Evolutionary conservation across 2,797 vertebrate genomes (phyloP).

Genomic region (Rhadinocentrus ornatus): DNA sequence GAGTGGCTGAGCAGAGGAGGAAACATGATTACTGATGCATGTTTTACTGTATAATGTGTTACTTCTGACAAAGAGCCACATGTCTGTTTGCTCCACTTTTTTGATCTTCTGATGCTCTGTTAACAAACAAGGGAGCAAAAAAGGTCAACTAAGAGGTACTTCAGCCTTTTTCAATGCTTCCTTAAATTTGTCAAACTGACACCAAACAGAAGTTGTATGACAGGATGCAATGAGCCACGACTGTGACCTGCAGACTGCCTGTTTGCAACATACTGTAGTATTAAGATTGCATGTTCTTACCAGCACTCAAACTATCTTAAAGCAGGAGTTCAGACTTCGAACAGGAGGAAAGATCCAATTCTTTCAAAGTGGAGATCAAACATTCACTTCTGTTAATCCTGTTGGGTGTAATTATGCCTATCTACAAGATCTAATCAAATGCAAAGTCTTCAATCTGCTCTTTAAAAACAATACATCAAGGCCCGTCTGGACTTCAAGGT

Average conservation of each 20-base stretch:
- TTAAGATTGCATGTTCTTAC: slow-evolving; percentile 12
- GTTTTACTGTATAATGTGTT: not conserved
- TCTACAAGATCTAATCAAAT: slow-evolving; percentile 38
- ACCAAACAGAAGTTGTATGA: slow-evolving; percentile 24
- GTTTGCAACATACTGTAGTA: slow-evolving; percentile 18
- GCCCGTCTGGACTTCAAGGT: slow-evolving; percentile 40
- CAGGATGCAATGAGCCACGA: slow-evolving; percentile 42
- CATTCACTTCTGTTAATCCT: slow-evolving; percentile 17
- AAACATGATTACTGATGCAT: slow-evolving; percentile 29
- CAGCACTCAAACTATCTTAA: not conserved
- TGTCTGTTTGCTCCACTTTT: not conserved
- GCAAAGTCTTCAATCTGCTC: slow-evolving; percentile 20
- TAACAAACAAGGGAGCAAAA: slow-evolving; percentile 23
- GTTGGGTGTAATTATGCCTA: slow-evolving; percentile 20
- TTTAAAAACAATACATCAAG: slow-evolving; percentile 12
- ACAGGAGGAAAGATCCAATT: slow-evolving; percentile 1
- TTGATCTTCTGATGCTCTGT: slow-evolving; percentile 6
- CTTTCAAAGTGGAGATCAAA: slow-evolving; percentile 34
- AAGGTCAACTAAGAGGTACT: slow-evolving; percentile 34
- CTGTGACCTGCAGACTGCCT: slow-evolving; percentile 7
- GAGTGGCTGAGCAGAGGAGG: slow-evolving; percentile 4
- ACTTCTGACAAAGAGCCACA: not conserved
- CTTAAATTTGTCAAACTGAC: slow-evolving; percentile 21
- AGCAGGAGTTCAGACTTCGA: slow-evolving; percentile 12
- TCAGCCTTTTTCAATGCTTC: slow-evolving; percentile 12